Evolutionary conservation across 2,113 vertebrate genomes (phyloP), one percentile per base, ranked within the genome.

Genomic region (Neotoma lepida): DNA sequence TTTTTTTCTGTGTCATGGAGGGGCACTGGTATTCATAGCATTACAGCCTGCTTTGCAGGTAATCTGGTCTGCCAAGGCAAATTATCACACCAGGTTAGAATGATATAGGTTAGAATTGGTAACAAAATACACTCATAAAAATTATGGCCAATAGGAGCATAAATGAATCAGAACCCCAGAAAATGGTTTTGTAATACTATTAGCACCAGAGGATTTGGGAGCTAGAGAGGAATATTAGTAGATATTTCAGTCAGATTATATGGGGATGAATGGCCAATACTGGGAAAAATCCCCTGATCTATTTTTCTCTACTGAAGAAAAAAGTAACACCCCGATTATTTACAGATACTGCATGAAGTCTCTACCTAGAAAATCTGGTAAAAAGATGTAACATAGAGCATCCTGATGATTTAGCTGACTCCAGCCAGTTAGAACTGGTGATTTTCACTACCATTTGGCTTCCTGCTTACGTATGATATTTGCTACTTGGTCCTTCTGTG

Each of bases 231-330:
- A 51, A 13, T 51, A 51, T 51, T 51, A 51, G 7, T 28, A 78
- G 88, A 24, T 77, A 84, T 82, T 81, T 82, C 74, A 95, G 56
- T 93, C 70, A 80, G 39, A 51, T 56, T 91, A n/a, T 66, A 68
- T 81, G 74, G 44, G 4, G 51, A 91, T 44, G 30, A 89, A 92
- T 61, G 30, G 7, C 22, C 76, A 28, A 1, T 80, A 30, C 58
- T 49, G 13, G 12, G 22, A 91, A 56, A 86, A 95, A 92, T 86
- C 56, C 51, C 49, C 35, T 74, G 78, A 74, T 76, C 4, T 94
- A 7, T 73, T 81, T 93, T 81, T 56, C 88, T 94, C 49, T 18
- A 86, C 35, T 74, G 64, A 80, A 91, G 46, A 56, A 80, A 51
- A 80, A 80, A 88, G 49, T 70, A 88, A 90, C 93, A 35, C 39